phyloP scores from a whole-genome alignment of 2,113 vertebrate genomes.

The Microtus montanus region DNA sequence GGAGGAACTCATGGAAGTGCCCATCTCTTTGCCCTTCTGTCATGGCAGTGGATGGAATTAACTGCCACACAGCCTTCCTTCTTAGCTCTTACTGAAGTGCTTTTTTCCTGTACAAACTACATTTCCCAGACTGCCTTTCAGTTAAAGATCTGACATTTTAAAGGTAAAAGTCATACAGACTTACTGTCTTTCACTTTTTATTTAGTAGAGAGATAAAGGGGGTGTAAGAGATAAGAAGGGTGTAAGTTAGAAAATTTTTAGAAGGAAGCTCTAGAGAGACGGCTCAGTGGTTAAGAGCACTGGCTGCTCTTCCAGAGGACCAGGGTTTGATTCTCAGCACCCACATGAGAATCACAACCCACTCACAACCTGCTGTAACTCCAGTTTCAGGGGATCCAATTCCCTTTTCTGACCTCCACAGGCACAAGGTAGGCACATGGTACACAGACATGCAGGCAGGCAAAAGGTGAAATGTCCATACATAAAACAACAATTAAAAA shows the following conservation, averaged over 20 bases:
- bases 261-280: background rate
- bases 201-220: background rate
- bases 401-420: background rate
- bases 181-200: background rate
- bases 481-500: background rate
- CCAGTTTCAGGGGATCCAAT: background rate
- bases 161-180: background rate
- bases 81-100: background rate
- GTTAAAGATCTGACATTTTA: background rate
- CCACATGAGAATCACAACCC: too few relatives aligned
- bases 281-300: background rate
- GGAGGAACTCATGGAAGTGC: accelerated
- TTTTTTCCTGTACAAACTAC: background rate
- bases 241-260: conserved; percentile 15
- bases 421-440: background rate
- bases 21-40: background rate
- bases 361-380: background rate
- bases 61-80: background rate
- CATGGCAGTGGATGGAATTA: too few relatives aligned
- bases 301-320: background rate
- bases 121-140: background rate
- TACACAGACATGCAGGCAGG: background rate
- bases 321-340: background rate
- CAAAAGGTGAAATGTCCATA: background rate
- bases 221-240: background rate